Evolutionary conservation across 2,888 invertebrate genomes (phyloP).

Genomic region (Patella caerulea): DNA sequence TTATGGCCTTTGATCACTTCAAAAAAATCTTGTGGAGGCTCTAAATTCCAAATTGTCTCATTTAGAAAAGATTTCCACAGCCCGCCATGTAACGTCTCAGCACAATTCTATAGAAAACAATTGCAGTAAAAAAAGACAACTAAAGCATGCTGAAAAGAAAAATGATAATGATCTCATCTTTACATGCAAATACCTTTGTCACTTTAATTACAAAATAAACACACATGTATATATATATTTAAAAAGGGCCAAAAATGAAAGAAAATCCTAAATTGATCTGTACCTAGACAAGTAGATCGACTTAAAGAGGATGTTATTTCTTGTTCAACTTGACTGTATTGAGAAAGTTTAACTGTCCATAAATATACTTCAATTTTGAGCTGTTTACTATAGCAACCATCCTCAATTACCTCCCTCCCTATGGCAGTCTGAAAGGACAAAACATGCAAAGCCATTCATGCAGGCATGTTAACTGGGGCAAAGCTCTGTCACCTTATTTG

Average conservation of each 20-base stretch:
- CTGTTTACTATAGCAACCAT: conserved; percentile 69
- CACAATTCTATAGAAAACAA: too few species aligned
- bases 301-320: conserved; percentile 62
- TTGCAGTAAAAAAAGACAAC: too few species aligned
- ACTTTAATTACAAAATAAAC: too few species aligned
- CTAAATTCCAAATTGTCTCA: too few species aligned
- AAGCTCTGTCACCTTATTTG: background rate
- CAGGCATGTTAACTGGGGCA: conserved; percentile 3
- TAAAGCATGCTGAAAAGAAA: too few species aligned
- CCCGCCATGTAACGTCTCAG: background rate
- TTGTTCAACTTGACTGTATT: conserved; percentile 68
- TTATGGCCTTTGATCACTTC: too few species aligned
- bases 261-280: background rate
- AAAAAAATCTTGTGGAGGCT: too few species aligned
- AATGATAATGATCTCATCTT: too few species aligned
- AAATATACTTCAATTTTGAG: conserved; percentile 73
- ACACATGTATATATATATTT: background rate
- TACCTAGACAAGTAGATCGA: conserved; percentile 71
- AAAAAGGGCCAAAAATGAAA: background rate
- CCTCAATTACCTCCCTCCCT: conserved; percentile 71
- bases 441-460: conserved; percentile 18
- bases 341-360: conserved; percentile 71
- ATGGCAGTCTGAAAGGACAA: conserved; percentile 62
- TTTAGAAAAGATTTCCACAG: background rate
- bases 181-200: too few species aligned